These are phyloP conservation scores for Cotesia congregata DNA, from an alignment of 2,888 invertebrate species.

Conservation along the genomic window DNA sequence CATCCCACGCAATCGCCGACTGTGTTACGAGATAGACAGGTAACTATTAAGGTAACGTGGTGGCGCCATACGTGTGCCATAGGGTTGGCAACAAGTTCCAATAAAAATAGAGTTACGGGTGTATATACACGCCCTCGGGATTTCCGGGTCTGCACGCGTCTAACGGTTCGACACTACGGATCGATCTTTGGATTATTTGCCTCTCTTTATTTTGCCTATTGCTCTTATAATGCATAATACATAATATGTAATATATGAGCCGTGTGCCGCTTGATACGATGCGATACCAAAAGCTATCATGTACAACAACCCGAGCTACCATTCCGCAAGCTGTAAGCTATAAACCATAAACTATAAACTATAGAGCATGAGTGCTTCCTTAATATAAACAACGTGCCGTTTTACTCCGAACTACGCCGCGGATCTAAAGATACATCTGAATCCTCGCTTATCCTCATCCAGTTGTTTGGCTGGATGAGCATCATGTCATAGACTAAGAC, in stretches of 20 bases:
- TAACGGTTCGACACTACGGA: constrained; percentile 43
- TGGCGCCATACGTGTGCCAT: constrained; percentile 23
- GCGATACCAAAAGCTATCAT: not conserved
- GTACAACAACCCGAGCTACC: not conserved
- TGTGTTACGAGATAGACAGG: constrained; percentile 28
- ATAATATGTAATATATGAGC: too few relatives aligned
- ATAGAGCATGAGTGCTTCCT: not conserved
- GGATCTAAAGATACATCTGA: not conserved
- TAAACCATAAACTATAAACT: not conserved
- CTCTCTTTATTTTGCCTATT: not conserved
- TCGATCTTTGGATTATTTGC: not conserved
- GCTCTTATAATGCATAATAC: not conserved
- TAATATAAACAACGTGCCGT: not conserved
- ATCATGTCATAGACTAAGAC: constrained; percentile 35
- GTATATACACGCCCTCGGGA: constrained; percentile 55
- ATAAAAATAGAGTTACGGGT: constrained; percentile 22
- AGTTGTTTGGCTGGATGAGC: not conserved
- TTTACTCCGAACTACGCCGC: not conserved
- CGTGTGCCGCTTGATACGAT: too few relatives aligned
- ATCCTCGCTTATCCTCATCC: not conserved
- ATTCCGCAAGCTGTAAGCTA: not conserved
- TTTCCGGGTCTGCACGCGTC: constrained; percentile 54
- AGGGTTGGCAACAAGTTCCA: constrained; percentile 9
- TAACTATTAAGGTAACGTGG: constrained; percentile 16
- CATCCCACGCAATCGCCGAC: not conserved